Percentiles rank a stretch among this genome's conserved stretches.
phyloP scores from a whole-genome alignment of 2,113 vertebrate species.

The Psittacula cyanocephala region DNA sequence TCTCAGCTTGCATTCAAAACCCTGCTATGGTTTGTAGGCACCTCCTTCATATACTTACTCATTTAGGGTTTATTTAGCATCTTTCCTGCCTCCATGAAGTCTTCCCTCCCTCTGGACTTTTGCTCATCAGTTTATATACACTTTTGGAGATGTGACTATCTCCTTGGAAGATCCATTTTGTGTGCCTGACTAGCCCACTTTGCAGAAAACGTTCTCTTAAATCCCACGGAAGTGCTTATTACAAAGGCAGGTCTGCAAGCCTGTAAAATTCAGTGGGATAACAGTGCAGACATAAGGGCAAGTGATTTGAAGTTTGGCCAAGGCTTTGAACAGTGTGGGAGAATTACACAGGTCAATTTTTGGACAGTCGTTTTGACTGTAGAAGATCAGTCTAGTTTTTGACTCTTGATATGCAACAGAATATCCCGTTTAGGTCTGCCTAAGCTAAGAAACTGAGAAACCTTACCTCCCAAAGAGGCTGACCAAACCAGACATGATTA shows the following conservation, averaged over 20 bases:
- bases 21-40: not conserved
- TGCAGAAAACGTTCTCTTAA: not conserved
- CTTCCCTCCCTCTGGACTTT: not conserved
- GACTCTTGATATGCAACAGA: not conserved
- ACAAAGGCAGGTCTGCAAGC: not conserved
- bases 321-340: not conserved
- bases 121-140: not conserved
- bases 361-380: not conserved
- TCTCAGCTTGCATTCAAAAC: not conserved
- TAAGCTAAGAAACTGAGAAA: not conserved
- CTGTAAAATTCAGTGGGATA: not conserved
- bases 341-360: not conserved
- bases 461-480: not conserved
- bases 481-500: not conserved
- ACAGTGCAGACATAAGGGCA: not conserved
- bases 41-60: not conserved
- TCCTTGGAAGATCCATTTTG: not conserved
- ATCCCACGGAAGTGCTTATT: not conserved
- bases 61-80: not conserved
- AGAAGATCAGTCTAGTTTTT: not conserved
- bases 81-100: not conserved
- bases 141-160: not conserved
- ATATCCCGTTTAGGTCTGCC: not conserved
- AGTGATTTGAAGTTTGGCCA: not conserved
- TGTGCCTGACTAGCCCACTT: not conserved